Conservation (phyloP, 2,797 vertebrate species). For the Limnodromus scolopaceus region DNA sequence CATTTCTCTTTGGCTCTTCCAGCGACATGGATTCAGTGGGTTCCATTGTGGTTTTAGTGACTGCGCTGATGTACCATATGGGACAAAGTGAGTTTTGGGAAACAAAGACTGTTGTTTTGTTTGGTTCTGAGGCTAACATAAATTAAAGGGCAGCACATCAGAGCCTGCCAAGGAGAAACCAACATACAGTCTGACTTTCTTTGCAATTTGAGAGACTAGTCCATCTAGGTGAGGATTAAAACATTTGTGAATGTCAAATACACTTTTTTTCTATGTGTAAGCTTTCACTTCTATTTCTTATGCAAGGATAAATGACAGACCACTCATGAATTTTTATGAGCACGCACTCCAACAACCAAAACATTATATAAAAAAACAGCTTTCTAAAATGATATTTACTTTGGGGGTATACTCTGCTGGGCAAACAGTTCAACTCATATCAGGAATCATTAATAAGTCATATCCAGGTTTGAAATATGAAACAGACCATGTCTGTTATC, state of each 20-base stretch:
- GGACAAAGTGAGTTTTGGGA: not conserved
- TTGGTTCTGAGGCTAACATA: not conserved
- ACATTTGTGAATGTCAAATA: not conserved
- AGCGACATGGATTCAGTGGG: not conserved
- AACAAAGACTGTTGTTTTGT: not conserved
- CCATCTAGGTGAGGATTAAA: not conserved
- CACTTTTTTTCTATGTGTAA: not conserved
- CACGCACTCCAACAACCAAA: not conserved
- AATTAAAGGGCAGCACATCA: not conserved
- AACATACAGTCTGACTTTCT: not conserved
- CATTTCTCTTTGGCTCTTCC: not conserved
- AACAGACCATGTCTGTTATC: slow-evolving; percentile 40
- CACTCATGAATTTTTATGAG: not conserved
- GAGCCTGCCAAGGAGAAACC: not conserved
- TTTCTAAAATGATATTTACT: not conserved
- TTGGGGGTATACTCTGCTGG: not conserved
- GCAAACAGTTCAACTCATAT: not conserved
- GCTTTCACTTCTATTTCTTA: not conserved
- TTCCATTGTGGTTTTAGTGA: not conserved
- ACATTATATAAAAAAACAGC: not conserved
- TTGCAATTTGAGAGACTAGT: not conserved
- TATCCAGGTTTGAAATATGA: slow-evolving; percentile 27
- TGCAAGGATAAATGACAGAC: not conserved
- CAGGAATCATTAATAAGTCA: slow-evolving; percentile 32
- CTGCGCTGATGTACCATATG: not conserved